Base-by-base conservation (phyloP, 2,797 vertebrate genomes). In the Labroides dimidiatus region DNA sequence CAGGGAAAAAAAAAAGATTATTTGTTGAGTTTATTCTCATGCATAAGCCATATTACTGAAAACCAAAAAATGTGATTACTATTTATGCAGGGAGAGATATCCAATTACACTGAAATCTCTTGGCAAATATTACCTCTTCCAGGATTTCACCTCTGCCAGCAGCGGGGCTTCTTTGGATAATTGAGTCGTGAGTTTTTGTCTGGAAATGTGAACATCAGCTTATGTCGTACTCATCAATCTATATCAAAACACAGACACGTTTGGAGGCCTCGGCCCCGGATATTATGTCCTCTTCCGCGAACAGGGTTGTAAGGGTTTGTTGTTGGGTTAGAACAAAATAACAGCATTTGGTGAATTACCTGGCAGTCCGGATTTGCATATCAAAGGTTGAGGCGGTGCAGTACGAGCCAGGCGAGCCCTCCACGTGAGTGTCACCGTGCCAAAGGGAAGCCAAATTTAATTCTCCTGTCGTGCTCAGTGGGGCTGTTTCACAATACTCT, bases 61-160 rank as follows among this genome's bases (percentile, higher is more conserved):
- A 87, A 76, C 61, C 81, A 77, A 81, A 58, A 90, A 90, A 86
- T 84, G 67, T 82, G 75, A 92, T 89, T 79, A 83, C 80, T 92
- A 83, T 91, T 89, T 88, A 91, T 92, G 86, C 89, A 87, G 83
- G 75, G 72, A 77, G 71, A 75, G 86, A 88, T 84, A 87, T 93
- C 91, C 89, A 92, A 92, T 94, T 92, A 93, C 77, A 72, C 51
- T 75, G 74, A 89, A 90, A 92, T 92, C 91, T 81, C 87, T 87
- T 51, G 69, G 86, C 87, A 93, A 93, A 93, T 89, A 93, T 89
- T 86, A 83, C 83, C 76, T 89, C 84, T 91, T 88, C 80, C 77
- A 70, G 73, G 84, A 85, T 91, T 84, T 85, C 84, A 88, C 86
- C 82, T 91, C 79, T 79, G 80, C 84, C 81, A 78, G 81, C 67